Conservation (phyloP, 2,888 invertebrate species). For the Aspidapion aeneum region DNA sequence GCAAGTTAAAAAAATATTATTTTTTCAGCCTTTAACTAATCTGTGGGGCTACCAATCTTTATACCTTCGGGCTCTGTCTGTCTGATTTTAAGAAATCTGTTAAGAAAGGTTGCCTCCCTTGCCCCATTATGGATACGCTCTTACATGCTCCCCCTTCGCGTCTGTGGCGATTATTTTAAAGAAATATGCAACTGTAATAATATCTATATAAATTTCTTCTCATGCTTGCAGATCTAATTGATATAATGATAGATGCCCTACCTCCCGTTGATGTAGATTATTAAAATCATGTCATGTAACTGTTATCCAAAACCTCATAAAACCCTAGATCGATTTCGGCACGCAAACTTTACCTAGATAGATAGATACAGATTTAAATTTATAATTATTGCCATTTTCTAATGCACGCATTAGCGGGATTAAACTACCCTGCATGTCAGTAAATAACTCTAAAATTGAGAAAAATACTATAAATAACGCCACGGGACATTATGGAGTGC, state of each 20-base stretch:
- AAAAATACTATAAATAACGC: neutral
- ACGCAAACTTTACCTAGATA: neutral
- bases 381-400: neutral
- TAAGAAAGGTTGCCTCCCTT: too few relatives aligned
- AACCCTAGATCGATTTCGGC: neutral
- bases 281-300: neutral
- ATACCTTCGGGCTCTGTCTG: too few relatives aligned
- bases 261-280: neutral
- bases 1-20: too few relatives aligned
- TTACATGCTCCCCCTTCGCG: too few relatives aligned
- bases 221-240: neutral
- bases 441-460: neutral
- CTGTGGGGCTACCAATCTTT: too few relatives aligned
- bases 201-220: too few relatives aligned
- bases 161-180: too few relatives aligned
- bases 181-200: too few relatives aligned
- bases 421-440: neutral
- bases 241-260: neutral
- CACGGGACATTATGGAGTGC: neutral
- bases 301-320: neutral
- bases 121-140: too few relatives aligned
- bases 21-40: too few relatives aligned
- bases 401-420: neutral
- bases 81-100: too few relatives aligned
- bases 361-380: neutral